These are phyloP conservation scores for Theocolax elegans DNA, from an alignment of 1,140 invertebrate genomes.

Conservation along the genomic window DNA sequence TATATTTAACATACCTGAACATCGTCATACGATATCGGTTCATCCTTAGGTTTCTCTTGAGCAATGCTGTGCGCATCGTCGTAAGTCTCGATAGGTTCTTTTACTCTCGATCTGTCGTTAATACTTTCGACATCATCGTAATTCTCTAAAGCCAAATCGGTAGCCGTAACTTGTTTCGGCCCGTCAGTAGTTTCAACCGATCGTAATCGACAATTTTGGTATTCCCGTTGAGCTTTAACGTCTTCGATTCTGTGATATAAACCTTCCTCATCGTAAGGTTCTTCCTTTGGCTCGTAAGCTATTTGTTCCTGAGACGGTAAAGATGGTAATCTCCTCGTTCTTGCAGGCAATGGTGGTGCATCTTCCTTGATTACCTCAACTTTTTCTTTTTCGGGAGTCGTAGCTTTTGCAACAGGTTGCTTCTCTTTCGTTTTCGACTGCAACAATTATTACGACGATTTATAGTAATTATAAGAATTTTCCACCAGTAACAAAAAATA, in stretches of 20 bases:
- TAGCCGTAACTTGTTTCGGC: neutral
- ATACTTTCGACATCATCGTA: slow-evolving; percentile 52
- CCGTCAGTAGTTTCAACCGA: slow-evolving; percentile 12
- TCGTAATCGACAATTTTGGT: slow-evolving; percentile 50
- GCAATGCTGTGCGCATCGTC: slow-evolving; percentile 10
- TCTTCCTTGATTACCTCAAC: neutral
- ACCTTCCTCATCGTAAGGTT: slow-evolving; percentile 57
- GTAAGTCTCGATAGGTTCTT: slow-evolving; percentile 25
- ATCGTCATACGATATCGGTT: slow-evolving; percentile 35
- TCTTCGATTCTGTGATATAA: slow-evolving; percentile 64
- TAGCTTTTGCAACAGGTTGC: slow-evolving; percentile 9
- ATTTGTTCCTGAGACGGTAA: slow-evolving; percentile 44
- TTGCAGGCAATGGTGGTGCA: slow-evolving; percentile 52
- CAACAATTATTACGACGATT: too few relatives aligned
- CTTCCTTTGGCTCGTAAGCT: slow-evolving; percentile 40
- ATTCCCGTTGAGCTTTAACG: slow-evolving; percentile 45
- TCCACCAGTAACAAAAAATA: neutral
- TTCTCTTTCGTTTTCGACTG: slow-evolving; percentile 27
- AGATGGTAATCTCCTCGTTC: slow-evolving; percentile 56
- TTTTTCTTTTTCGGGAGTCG: neutral
- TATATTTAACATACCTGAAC: slow-evolving; percentile 2
- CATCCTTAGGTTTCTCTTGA: slow-evolving; percentile 18
- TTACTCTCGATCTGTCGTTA: neutral
- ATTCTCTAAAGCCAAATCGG: slow-evolving; percentile 41
- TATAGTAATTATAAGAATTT: neutral